Percentiles rank a stretch among this genome's conserved stretches.
Conservation (phyloP, 2,888 invertebrate species). For the Scaptomyza parva region DNA sequence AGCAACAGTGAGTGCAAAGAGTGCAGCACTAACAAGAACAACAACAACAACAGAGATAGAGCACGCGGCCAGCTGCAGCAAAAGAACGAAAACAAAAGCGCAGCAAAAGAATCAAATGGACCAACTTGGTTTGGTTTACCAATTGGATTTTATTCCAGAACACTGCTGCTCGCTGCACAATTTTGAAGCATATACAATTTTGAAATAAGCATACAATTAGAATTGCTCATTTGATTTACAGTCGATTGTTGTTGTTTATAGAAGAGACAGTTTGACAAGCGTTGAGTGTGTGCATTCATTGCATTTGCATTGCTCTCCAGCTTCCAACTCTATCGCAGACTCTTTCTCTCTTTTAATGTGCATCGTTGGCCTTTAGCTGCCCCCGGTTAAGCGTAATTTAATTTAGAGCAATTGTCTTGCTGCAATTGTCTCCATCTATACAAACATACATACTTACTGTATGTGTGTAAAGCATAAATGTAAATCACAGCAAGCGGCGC, state of each 20-base stretch:
- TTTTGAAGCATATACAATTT: neutral
- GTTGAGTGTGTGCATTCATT: constrained; percentile 24
- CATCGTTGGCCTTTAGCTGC: constrained; percentile 59
- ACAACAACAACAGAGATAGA: constrained; percentile 19
- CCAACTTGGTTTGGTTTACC: constrained; percentile 74
- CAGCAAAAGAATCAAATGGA: constrained; percentile 68
- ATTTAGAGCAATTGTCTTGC: constrained; percentile 62
- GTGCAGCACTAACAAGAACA: constrained; percentile 10
- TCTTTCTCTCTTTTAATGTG: constrained; percentile 17
- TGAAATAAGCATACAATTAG: constrained; percentile 3
- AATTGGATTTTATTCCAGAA: constrained; percentile 50
- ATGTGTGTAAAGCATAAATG: neutral
- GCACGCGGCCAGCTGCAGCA: constrained; percentile 47
- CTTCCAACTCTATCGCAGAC: constrained; percentile 2
- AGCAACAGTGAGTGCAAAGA: constrained; percentile 18
- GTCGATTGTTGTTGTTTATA: neutral
- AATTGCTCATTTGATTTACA: neutral
- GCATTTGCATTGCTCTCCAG: constrained; percentile 26
- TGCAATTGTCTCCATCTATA: constrained; percentile 58
- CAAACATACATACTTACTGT: neutral
- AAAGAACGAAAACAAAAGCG: constrained; percentile 58
- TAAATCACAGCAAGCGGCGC: constrained; percentile 43
- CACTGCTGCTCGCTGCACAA: neutral
- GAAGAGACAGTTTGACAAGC: constrained; percentile 32
- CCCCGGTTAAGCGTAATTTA: constrained; percentile 72